Evolutionary conservation across 2,888 invertebrate species (phyloP), one percentile per base, ranked within the genome.

Genomic region (Caenorhabditis uteleia): DNA sequence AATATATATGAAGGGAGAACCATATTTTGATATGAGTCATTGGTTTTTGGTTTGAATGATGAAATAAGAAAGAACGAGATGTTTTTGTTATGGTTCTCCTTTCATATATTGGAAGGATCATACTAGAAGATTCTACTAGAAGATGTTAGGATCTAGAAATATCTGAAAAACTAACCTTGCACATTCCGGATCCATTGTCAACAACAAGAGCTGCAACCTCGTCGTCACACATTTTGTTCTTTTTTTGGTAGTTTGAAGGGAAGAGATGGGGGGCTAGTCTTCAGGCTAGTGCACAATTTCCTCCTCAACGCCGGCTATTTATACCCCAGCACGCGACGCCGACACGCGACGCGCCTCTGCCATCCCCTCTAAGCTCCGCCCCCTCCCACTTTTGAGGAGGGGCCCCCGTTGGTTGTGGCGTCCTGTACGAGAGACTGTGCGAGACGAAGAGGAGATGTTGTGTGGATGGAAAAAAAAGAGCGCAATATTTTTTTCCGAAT

Each of bases 171-270:
- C 58, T 50, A 20, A 65, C 64, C 83, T 89, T 89, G 85, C 89
- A 89, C 89, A 86, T 85, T 56, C 86, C 85, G 70, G 74, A 75
- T 51, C 75, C 75, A 62, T 75, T 75, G 73, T 75, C 75, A 25
- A 75, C 69, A n/a, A 75, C 75, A 38, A 75, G 73, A 47, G 75
- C 75, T 33, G 75, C 75, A 38, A 75, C 70, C 44, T 75, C 75
- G 59, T 75, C 75, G 73, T 75, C 75, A 44, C 73, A 73, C 75
- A 75, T 75, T 40, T 42, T 48, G 43, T 29, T 38, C 44, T 46
- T 39, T 39, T n/a, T n/a, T n/a, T 44, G n/a, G n/a, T n/a, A n/a
- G n/a, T n/a, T n/a, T n/a, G n/a, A n/a, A n/a, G n/a, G n/a, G n/a
- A n/a, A n/a, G n/a, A n/a, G n/a, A 38, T 44, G 57, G 38, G 44